Base-by-base conservation (phyloP, 2,797 vertebrate species). In the Selene dorsalis region DNA sequence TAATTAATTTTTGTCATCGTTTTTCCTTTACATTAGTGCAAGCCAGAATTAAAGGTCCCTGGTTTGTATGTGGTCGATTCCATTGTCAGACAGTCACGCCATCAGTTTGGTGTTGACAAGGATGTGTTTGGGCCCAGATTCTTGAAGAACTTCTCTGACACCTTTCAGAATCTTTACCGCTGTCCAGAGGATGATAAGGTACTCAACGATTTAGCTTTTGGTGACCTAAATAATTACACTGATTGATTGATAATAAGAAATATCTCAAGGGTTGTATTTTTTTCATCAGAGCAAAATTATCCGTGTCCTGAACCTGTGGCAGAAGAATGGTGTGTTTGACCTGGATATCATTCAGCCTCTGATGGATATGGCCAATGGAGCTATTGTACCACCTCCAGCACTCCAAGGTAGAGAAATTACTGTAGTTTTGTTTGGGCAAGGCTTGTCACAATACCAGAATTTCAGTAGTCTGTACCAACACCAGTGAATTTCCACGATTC, bases 141-240 rank as follows among this genome's bases (percentile, higher is more conserved):
- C 92, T 95, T 96, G 57, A 99, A 99, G 92, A 99, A 99, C 86
- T 97, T 99, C 86, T 95, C 94, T 6, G 96, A 96, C 47, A 99
- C 98, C 82, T 99, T 99, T 93, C 96, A 97, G 80, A 98, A 98
- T 89, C 96, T 99, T 70, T 99, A 96, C 82, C 94, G 95, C 56
- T 99, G 98, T 84, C 95, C 97, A 60, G 96, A 96, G 41, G 98
- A 99, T 90, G 98, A 99, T 88, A 99, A 98, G 97, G 98, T 99
- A 80, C 35, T 41, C 9, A 26, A 11, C 24, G 3, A 60, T 63
- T 38, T 2, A 38, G 1, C 2, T 35, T 53, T 59, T 26, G 1
- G 1, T 38, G n/a, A 71, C 77, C 52, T 60, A 47, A 53, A 13
- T 48, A 10, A 28, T 41, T 43, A 39, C 3, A 68, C 5, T 66